phyloP scores from a whole-genome alignment of 2,113 vertebrate genomes.

The Microcebus ravelobensis region DNA sequence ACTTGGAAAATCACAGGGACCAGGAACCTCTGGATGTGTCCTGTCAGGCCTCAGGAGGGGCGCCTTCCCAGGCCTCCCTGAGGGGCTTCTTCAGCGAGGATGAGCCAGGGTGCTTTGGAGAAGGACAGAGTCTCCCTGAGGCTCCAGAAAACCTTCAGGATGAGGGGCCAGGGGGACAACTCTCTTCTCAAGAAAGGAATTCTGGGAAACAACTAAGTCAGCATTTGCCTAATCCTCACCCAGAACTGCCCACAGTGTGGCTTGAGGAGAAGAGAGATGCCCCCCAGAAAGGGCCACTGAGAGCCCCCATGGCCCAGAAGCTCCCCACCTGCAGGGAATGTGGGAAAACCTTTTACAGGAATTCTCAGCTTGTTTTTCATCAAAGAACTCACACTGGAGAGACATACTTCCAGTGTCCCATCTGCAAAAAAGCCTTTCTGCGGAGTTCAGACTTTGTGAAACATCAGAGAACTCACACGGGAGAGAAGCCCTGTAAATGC shows the following conservation, averaged over 20 bases:
- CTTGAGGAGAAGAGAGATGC: conserved; percentile 59
- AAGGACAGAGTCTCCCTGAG: not conserved
- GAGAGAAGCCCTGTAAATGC: conserved; percentile 79
- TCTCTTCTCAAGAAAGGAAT: not conserved
- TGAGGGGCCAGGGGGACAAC: not conserved
- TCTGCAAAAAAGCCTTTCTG: conserved; percentile 75
- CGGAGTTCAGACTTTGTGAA: conserved; percentile 76
- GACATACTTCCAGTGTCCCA: conserved; percentile 67
- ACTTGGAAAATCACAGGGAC: conserved; percentile 67
- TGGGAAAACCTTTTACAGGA: conserved; percentile 73
- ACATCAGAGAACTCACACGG: conserved; percentile 76
- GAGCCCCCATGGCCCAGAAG: conserved; percentile 71
- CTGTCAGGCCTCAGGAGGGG: not conserved
- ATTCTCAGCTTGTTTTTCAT: conserved; percentile 76
- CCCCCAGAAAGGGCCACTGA: conserved; percentile 36
- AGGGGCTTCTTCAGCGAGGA: conserved; percentile 37
- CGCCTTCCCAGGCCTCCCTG: not conserved
- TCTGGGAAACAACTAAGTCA: conserved; percentile 28
- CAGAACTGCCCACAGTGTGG: conserved; percentile 26
- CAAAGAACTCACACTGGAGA: conserved; percentile 73
- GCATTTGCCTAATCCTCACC: not conserved
- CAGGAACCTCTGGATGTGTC: conserved; percentile 41
- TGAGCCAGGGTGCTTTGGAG: not conserved
- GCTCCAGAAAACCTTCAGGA: not conserved
- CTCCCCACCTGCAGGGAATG: conserved; percentile 75